phyloP scores from a whole-genome alignment of 2,797 vertebrate species.

The Alosa sapidissima region DNA sequence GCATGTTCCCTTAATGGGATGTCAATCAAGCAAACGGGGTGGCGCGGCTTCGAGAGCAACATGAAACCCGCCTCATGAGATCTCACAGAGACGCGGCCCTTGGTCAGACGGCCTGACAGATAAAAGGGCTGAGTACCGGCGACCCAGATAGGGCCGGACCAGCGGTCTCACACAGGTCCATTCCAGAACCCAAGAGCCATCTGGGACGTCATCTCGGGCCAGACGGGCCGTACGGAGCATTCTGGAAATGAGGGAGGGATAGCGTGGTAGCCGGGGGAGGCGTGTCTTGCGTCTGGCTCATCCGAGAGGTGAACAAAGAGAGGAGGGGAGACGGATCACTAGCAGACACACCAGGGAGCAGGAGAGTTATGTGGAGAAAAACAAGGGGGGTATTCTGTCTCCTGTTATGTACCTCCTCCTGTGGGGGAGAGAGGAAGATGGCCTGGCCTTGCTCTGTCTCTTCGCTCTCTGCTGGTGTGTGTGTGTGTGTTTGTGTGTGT shows the following conservation, averaged over 20 bases:
- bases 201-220: background rate
- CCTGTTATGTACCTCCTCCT: background rate
- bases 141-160: background rate
- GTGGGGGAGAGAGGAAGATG: background rate
- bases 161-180: background rate
- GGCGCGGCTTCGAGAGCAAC: background rate
- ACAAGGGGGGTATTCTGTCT: background rate
- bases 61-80: too few species aligned
- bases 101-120: background rate
- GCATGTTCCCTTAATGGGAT: background rate
- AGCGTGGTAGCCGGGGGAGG: background rate
- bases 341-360: background rate
- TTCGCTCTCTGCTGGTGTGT: background rate
- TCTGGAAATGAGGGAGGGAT: background rate
- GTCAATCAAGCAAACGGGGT: background rate
- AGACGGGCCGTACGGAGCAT: background rate
- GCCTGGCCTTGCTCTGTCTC: background rate
- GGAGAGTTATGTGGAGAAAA: background rate
- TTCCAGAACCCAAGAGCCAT: background rate
- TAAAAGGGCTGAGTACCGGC: background rate
- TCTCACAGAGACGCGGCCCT: background rate
- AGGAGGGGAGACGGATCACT: background rate
- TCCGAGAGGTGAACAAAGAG: background rate
- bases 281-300: background rate
- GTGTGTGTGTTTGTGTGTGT: conserved; percentile 11